Evolutionary conservation across 2,113 vertebrate species (phyloP).

Genomic region (Helogale parvula): DNA sequence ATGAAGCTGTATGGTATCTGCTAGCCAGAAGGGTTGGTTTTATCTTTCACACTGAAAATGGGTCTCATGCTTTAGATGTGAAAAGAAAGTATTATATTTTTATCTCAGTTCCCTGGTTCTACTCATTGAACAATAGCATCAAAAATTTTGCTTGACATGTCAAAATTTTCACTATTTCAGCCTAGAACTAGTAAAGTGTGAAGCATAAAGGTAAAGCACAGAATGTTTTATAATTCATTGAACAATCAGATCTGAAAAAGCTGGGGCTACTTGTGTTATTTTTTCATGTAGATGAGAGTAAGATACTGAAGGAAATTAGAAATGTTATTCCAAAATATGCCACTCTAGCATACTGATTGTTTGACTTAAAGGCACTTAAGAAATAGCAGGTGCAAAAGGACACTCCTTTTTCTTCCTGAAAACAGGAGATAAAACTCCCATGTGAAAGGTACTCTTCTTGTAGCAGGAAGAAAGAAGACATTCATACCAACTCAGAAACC

Average conservation of each 20-base stretch:
- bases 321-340: background rate
- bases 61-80: background rate
- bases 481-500: background rate
- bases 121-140: background rate
- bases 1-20: background rate
- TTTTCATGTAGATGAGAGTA: background rate
- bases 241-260: background rate
- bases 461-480: background rate
- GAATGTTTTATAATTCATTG: background rate
- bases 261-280: background rate
- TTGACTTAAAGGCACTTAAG: background rate
- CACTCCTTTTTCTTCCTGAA: background rate
- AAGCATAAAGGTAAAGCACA: background rate
- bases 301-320: background rate
- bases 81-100: constrained; percentile 47
- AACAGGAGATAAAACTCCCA: background rate
- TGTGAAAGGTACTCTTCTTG: background rate
- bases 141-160: background rate
- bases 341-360: background rate
- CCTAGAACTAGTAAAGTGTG: background rate
- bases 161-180: constrained; percentile 21
- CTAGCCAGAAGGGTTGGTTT: constrained; percentile 11
- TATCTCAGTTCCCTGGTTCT: constrained; percentile 3
- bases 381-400: background rate
- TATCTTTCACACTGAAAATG: constrained; percentile 7